Evolutionary conservation across 2,888 invertebrate genomes (phyloP).

Genomic region (Frankliniella intonsa): DNA sequence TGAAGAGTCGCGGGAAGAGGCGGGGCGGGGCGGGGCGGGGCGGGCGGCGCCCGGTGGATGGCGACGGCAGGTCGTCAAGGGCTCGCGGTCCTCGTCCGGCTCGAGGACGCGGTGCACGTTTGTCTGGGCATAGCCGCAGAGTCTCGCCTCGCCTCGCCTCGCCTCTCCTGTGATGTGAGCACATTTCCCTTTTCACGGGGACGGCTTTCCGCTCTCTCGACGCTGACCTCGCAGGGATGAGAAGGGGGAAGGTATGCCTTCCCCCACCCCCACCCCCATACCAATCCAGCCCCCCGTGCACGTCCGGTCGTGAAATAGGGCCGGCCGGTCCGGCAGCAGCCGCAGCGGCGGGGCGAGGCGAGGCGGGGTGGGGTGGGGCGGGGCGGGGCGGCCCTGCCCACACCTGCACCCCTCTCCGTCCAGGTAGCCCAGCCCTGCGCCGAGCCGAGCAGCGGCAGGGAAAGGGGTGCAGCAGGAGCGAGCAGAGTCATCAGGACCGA

Average conservation of each 20-base stretch:
- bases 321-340: background rate
- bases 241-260: background rate
- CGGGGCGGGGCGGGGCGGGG: background rate
- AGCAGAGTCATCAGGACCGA: constrained; percentile 19
- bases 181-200: too few species aligned
- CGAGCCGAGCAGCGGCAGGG: background rate
- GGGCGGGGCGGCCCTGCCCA: background rate
- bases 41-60: background rate
- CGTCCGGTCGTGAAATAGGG: constrained; percentile 12
- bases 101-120: too few species aligned
- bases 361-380: background rate
- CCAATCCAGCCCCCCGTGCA: background rate
- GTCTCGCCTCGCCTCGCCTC: too few species aligned
- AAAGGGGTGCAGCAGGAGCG: background rate
- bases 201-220: too few species aligned
- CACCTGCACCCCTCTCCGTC: background rate
- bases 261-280: too few species aligned
- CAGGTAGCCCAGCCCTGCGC: background rate
- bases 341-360: background rate
- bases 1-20: background rate
- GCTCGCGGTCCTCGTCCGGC: background rate
- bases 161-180: too few species aligned
- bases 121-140: too few species aligned
- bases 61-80: background rate
- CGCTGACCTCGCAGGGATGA: too few species aligned